Base-by-base conservation (phyloP, 2,797 vertebrate species). In the Tokudaia muenninki region DNA sequence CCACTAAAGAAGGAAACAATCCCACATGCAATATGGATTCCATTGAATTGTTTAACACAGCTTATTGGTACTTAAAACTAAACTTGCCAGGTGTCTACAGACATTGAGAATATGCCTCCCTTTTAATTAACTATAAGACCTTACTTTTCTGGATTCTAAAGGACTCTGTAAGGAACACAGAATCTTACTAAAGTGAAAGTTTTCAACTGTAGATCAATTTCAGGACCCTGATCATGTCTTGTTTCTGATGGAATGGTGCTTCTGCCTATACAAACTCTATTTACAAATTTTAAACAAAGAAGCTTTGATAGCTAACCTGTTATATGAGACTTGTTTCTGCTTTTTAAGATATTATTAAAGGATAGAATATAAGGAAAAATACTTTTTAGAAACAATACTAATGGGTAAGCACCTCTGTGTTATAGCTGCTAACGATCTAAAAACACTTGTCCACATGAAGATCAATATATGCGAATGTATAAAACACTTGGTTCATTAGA, bases 291-390 rank as follows among this genome's bases (percentile, higher is more conserved):
- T 37, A 77, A 91, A 8, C 34, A 95, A 96, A 47, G 6, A 59
- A 4, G 89, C 52, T 95, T 87, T 90, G 59, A 80, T 65, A 84
- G 92, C 74, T 79, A 67, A 34, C n/a, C 17, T 89, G 93, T 77
- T 86, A 3, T 31, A 4, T 50, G 81, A 74, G 93, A 92, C 21
- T 41, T 94, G 6, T 72, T 95, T 31, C 59, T 95, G 44, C 78
- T 92, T 88, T 95, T 95, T 57, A 95, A 31, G 24, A 91, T 91
- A 92, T 29, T 41, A 63, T 31, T 79, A 81, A 94, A 87, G 7
- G 34, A 74, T 91, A 57, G 92, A 78, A 92, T 72, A 14, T 90
- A 78, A 70, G 44, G 34, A 37, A 72, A 86, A 57, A 87, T 70
- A 74, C 21, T 41, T 90, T 95, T 87, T 86, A 57, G 34, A 94